Evolutionary conservation across 2,888 invertebrate genomes (phyloP).

Genomic region (Acronicta psi): DNA sequence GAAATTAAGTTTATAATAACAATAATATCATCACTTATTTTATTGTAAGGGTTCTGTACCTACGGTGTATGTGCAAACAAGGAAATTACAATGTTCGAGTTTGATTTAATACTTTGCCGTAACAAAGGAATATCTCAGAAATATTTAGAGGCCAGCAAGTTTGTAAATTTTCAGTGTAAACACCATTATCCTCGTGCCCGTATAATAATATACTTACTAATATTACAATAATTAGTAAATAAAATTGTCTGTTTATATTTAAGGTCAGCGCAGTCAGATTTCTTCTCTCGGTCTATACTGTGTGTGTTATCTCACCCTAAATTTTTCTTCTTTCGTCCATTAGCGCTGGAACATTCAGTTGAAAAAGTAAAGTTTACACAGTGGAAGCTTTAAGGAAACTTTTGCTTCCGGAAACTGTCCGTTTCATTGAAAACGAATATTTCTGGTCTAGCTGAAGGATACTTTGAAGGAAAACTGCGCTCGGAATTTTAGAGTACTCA

Average conservation of each 20-base stretch:
- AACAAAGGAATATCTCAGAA: constrained; percentile 7
- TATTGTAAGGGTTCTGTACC: constrained; percentile 28
- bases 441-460: background rate
- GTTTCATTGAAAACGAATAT: background rate
- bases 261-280: too few species aligned
- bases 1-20: constrained; percentile 43
- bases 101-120: background rate
- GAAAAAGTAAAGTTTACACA: constrained; percentile 27
- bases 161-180: background rate
- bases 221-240: too few species aligned
- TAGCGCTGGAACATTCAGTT: constrained; percentile 30
- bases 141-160: background rate
- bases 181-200: too few species aligned
- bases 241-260: too few species aligned
- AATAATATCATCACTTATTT: constrained; percentile 40
- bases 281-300: too few species aligned
- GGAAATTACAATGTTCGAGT: constrained; percentile 15
- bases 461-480: constrained; percentile 11
- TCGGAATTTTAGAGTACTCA: constrained; percentile 16
- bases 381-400: constrained; percentile 9
- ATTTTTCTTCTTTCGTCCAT: constrained; percentile 8
- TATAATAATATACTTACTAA: too few species aligned
- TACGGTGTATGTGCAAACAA: constrained; percentile 18
- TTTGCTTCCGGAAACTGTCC: background rate
- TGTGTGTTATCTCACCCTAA: too few species aligned